Percentiles rank a stretch among this genome's conserved stretches.
phyloP scores from a whole-genome alignment of 2,113 vertebrate species.

The Pangasianodon gigas region DNA sequence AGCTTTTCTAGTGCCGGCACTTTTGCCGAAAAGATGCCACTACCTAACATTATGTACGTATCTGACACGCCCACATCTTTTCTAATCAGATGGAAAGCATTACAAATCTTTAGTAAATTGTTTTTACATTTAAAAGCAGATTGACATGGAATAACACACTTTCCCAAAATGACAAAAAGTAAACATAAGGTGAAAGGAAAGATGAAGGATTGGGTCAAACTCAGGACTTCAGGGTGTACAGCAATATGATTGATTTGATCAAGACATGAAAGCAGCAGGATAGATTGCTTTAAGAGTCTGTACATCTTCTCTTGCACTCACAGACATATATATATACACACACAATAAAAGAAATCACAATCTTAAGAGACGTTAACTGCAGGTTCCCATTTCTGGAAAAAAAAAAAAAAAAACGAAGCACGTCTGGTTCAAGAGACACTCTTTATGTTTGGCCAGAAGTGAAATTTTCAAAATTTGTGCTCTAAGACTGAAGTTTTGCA shows the following conservation, averaged over 20 bases:
- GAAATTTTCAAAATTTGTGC: neutral
- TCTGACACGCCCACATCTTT: neutral
- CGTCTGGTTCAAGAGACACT: slow-evolving; percentile 1
- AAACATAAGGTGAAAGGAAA: neutral
- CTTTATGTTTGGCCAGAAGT: slow-evolving; percentile 16
- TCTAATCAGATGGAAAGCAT: neutral
- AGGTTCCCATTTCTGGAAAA: slow-evolving; percentile 20
- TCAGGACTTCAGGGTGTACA: slow-evolving; percentile 11
- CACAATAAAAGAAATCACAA: neutral
- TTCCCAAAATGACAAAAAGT: neutral
- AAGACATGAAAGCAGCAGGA: neutral
- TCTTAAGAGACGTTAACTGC: slow-evolving; percentile 24
- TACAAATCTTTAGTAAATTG: neutral
- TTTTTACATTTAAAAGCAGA: neutral
- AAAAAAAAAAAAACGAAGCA: neutral
- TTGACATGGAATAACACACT: neutral
- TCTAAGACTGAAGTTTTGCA: neutral
- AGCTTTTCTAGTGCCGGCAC: neutral
- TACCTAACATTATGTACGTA: neutral
- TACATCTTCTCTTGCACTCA: neutral
- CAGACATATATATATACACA: neutral
- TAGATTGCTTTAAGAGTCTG: neutral
- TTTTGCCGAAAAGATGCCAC: neutral
- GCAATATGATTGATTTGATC: slow-evolving; percentile 26
- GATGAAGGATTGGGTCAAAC: slow-evolving; percentile 1